Conservation (phyloP, 2,113 vertebrate genomes). For the Nasalis larvatus region DNA sequence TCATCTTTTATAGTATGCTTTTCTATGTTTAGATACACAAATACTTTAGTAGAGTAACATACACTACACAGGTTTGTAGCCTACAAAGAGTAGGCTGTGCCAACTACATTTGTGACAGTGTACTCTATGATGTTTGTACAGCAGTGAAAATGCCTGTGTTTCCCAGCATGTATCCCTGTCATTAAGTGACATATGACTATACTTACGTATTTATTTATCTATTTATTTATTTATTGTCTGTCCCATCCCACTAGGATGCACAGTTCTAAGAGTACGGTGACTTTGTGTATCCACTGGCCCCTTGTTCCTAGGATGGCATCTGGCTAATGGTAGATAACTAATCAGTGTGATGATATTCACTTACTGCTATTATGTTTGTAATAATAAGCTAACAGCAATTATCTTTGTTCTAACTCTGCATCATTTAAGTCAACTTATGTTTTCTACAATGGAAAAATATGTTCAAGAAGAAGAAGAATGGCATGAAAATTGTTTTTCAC, state of each 20-base stretch:
- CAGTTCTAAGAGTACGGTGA: not conserved
- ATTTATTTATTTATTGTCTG: not conserved
- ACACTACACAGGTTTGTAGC: not conserved
- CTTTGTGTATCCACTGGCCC: not conserved
- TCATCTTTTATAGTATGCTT: not conserved
- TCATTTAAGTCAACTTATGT: not conserved
- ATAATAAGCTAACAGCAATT: not conserved
- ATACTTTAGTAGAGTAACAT: not conserved
- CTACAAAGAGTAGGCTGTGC: not conserved
- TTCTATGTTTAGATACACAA: not conserved
- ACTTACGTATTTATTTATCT: not conserved
- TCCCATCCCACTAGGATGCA: not conserved
- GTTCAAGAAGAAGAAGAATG: conserved; percentile 3
- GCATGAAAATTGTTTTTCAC: not conserved
- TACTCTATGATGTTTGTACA: not conserved
- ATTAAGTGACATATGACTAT: not conserved
- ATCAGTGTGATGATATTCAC: not conserved
- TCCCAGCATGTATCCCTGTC: not conserved
- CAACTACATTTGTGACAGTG: not conserved
- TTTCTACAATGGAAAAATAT: not conserved
- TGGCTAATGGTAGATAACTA: not conserved
- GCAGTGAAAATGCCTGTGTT: not conserved
- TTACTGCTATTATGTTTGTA: not conserved
- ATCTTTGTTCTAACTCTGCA: not conserved
- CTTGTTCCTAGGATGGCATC: not conserved